These are phyloP conservation scores for Onychomys arenicola DNA, from an alignment of 2,797 vertebrate species.

Conservation along the genomic window DNA sequence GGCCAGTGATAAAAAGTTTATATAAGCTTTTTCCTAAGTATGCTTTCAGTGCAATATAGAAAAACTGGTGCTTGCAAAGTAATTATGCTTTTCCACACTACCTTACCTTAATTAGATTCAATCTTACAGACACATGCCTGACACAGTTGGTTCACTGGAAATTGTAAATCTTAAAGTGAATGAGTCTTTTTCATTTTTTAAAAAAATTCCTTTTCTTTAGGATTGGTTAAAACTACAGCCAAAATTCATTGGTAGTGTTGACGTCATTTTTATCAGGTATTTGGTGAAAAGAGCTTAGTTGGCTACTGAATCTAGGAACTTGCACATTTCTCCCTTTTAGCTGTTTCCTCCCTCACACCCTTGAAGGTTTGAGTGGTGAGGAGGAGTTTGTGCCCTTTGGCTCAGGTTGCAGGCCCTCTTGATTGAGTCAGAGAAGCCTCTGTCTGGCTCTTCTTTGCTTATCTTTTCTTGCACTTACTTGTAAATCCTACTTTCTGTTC, in stretches of 20 bases:
- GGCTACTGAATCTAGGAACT: slow-evolving; percentile 67
- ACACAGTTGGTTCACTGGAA: neutral
- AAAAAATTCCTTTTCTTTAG: slow-evolving; percentile 25
- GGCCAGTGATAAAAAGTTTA: slow-evolving; percentile 40
- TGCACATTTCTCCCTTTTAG: slow-evolving; percentile 80
- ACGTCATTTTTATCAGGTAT: neutral
- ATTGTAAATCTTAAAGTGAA: slow-evolving; percentile 45
- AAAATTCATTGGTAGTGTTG: slow-evolving; percentile 25
- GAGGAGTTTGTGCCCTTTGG: slow-evolving; percentile 86
- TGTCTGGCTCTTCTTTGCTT: slow-evolving; percentile 86
- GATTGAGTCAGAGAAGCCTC: slow-evolving; percentile 81
- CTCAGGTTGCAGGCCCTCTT: slow-evolving; percentile 86
- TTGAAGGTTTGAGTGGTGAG: slow-evolving; percentile 86
- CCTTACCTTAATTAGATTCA: slow-evolving; percentile 62
- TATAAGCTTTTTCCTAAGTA: neutral
- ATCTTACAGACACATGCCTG: slow-evolving; percentile 34
- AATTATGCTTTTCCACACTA: slow-evolving; percentile 48
- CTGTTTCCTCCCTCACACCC: slow-evolving; percentile 79
- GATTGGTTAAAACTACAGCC: slow-evolving; percentile 34
- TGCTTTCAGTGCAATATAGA: slow-evolving; percentile 56
- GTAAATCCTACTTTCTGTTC: slow-evolving; percentile 71
- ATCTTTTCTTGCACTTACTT: slow-evolving; percentile 84
- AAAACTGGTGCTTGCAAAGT: slow-evolving; percentile 38
- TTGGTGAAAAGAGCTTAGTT: slow-evolving; percentile 44
- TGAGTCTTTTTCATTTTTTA: slow-evolving; percentile 50